A percentile compares a stretch with the other conserved stretches of the same genome.
These are phyloP conservation scores for Siniperca chuatsi DNA, from an alignment of 2,113 vertebrate genomes.

Conservation along the genomic window DNA sequence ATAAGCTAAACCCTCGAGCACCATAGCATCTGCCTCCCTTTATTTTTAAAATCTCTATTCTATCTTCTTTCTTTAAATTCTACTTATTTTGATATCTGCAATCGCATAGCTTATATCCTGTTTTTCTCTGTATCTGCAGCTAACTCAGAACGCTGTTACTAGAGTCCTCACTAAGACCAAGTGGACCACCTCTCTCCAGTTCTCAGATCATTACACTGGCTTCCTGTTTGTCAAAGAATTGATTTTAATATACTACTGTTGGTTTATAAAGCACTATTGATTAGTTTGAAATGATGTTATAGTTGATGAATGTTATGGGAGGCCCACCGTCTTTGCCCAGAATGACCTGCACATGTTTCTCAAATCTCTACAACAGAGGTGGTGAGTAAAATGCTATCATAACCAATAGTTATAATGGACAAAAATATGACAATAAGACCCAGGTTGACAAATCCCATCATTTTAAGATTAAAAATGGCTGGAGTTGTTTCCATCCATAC, in stretches of 20 bases:
- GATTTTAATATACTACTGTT: no score
- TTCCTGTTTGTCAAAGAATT: no score
- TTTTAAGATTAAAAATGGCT: not conserved
- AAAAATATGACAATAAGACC: conserved; percentile 1
- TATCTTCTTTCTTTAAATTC: not conserved
- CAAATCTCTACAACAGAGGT: not conserved
- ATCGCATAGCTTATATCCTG: no score
- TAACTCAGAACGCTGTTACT: no score
- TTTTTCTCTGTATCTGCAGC: no score
- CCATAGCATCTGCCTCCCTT: no score
- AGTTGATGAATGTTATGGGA: no score
- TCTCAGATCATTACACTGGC: no score
- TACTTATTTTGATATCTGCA: not conserved
- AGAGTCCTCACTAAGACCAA: no score
- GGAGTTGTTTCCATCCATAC: conserved; percentile 9
- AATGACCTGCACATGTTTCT: not conserved
- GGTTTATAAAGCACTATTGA: not conserved
- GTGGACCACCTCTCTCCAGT: no score
- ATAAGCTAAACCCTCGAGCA: no score
- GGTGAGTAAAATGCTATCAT: not conserved
- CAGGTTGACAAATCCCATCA: not conserved
- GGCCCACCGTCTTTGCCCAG: not conserved
- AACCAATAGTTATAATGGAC: not conserved
- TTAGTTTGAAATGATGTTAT: not conserved
- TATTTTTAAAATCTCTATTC: not conserved